Evolutionary conservation across 2,888 invertebrate genomes (phyloP).

Genomic region (Pterostichus madidus): DNA sequence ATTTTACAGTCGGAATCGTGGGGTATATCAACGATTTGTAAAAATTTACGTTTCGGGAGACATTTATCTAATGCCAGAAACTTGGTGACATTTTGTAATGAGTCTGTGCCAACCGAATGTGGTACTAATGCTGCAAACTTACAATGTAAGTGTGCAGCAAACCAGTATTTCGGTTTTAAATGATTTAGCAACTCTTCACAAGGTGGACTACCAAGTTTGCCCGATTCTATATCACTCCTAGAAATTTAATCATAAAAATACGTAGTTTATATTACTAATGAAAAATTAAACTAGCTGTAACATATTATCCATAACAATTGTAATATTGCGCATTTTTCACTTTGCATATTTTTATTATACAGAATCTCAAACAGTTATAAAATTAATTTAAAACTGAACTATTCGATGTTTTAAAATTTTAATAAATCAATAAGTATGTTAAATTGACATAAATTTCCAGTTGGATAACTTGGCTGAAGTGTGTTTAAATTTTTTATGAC

Average conservation of each 20-base stretch:
- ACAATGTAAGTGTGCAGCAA: slow-evolving; percentile 97
- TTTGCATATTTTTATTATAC: not conserved
- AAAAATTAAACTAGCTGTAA: slow-evolving; percentile 13
- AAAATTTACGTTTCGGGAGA: slow-evolving; percentile 91
- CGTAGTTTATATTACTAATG: slow-evolving; percentile 4
- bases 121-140: slow-evolving; percentile 94
- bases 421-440: no score
- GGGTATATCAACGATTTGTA: slow-evolving; percentile 87
- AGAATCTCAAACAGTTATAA: not conserved
- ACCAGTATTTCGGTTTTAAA: slow-evolving; percentile 95
- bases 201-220: slow-evolving; percentile 92
- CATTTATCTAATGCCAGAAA: slow-evolving; percentile 99
- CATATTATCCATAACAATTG: slow-evolving; percentile 10
- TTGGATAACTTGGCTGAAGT: no score
- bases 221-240: slow-evolving; percentile 89
- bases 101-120: slow-evolving; percentile 80
- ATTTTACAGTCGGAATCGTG: slow-evolving; percentile 80
- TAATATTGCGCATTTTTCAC: slow-evolving; percentile 2
- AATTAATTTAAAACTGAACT: no score
- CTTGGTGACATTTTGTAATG: slow-evolving; percentile 81
- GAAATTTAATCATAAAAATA: slow-evolving; percentile 71
- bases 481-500: no score
- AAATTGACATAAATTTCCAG: no score
- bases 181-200: slow-evolving; percentile 88
- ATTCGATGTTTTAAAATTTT: no score